Evolutionary conservation across 2,113 vertebrate genomes (phyloP).

Genomic region (Peromyscus californicus): DNA sequence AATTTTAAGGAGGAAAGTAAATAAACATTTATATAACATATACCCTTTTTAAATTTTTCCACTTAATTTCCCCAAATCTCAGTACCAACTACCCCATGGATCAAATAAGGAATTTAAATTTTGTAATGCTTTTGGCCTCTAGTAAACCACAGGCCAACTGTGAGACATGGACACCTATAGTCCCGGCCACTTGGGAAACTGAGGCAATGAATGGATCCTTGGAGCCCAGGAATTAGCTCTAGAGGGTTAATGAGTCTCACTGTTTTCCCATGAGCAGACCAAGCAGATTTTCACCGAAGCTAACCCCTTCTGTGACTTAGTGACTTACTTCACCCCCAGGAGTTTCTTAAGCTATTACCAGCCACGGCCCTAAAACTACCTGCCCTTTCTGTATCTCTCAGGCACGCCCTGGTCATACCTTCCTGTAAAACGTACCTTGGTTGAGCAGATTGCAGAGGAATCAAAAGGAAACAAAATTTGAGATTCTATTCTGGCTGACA

Average conservation of each 20-base stretch:
- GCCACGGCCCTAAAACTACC: background rate
- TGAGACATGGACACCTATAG: background rate
- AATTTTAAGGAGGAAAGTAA: background rate
- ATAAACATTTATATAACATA: background rate
- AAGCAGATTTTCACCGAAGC: constrained; percentile 54
- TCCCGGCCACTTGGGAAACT: background rate
- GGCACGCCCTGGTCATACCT: background rate
- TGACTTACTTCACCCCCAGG: constrained; percentile 43
- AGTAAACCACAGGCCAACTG: background rate
- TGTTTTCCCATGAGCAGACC: background rate
- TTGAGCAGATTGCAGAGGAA: constrained; percentile 23
- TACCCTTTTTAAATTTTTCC: background rate
- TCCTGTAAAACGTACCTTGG: constrained; percentile 27
- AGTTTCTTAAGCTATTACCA: constrained; percentile 43
- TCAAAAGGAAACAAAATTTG: background rate
- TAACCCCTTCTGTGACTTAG: constrained; percentile 59
- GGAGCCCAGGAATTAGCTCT: background rate
- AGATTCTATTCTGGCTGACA: background rate
- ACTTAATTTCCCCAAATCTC: constrained; percentile 29
- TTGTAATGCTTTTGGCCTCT: background rate
- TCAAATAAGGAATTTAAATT: background rate
- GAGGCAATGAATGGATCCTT: background rate
- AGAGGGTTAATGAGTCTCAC: background rate
- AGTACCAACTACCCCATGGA: background rate
- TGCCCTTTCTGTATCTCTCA: background rate